Base-by-base conservation (phyloP, 2,888 invertebrate genomes). In the Rhagophthalmus giganteus region DNA sequence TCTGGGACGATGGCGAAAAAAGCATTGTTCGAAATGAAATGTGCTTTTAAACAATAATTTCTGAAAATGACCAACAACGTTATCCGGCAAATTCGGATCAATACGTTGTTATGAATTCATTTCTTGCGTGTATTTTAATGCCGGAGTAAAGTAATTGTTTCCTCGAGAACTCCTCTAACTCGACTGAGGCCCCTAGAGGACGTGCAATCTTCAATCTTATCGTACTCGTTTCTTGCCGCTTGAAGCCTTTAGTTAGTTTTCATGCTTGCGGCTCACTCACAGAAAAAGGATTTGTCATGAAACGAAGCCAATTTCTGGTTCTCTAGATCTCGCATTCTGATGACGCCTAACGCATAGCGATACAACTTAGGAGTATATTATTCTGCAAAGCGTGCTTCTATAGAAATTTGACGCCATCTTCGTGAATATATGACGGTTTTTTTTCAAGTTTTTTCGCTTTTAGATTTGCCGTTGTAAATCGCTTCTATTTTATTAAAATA, bases 41-140 rank as follows among this genome's bases (percentile, higher is more conserved):
- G 57, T 54, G 54, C 42, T 49, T 42, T 35, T 27, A 37, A 44
- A 38, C 40, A 16, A 35, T 26, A 37, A 42, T 32, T 31, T 27
- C 15, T 50, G 20, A 50, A 44, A 50, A 42, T 49, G 49, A 42
- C 49, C 35, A 35, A 41, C 41, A 44, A 50, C 31, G 55, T 56
- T 52, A 58, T 57, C 53, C 53, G 50, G 52, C 49, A 42, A 52
- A 39, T 41, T 16, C 38, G 46, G 58, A 63, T 64, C 62, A 58
- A 64, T 63, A 63, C 52, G 54, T 60, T 59, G 59, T 63, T 63
- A 62, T 62, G 60, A 61, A 65, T 65, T 63, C 61, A 62, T 65
- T 63, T 62, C 60, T 65, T 51, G 63, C 65, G 62, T 65, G 63
- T 54, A 39, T 54, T 44, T 41, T 57, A 58, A 58, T 58, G 51